A percentile compares a stretch with the other conserved stretches of the same genome.
These are phyloP conservation scores for Pyrocoelia pectoralis DNA, from an alignment of 2,888 invertebrate genomes.

Conservation along the genomic window DNA sequence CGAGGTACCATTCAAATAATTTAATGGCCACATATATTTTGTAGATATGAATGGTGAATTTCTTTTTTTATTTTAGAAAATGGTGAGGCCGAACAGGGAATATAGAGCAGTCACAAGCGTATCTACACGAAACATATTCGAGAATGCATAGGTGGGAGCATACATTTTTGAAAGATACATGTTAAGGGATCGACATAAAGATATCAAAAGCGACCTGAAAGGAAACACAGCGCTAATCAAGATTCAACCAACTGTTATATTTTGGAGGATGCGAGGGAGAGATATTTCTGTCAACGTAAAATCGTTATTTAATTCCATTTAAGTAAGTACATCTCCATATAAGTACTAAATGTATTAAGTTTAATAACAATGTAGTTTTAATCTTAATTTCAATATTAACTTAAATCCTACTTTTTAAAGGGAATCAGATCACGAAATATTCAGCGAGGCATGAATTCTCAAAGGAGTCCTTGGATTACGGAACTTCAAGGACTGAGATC, in stretches of 20 bases:
- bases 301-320: not conserved
- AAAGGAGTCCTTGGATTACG: constrained; percentile 51
- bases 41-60: too few relatives aligned
- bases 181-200: constrained; percentile 18
- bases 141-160: constrained; percentile 12
- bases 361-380: not conserved
- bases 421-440: constrained; percentile 31
- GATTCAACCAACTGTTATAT: not conserved
- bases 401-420: constrained; percentile 20
- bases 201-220: constrained; percentile 9
- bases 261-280: not conserved
- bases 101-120: not conserved
- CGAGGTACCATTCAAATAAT: too few relatives aligned
- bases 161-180: constrained; percentile 14
- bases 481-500: constrained; percentile 47
- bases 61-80: not conserved
- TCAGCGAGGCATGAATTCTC: constrained; percentile 43
- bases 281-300: not conserved
- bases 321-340: not conserved
- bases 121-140: not conserved
- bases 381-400: constrained; percentile 3
- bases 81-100: not conserved
- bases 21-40: too few relatives aligned
- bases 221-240: not conserved
- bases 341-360: too few relatives aligned